phyloP scores from a whole-genome alignment of 2,888 invertebrate genomes.

The Zygaena filipendulae region DNA sequence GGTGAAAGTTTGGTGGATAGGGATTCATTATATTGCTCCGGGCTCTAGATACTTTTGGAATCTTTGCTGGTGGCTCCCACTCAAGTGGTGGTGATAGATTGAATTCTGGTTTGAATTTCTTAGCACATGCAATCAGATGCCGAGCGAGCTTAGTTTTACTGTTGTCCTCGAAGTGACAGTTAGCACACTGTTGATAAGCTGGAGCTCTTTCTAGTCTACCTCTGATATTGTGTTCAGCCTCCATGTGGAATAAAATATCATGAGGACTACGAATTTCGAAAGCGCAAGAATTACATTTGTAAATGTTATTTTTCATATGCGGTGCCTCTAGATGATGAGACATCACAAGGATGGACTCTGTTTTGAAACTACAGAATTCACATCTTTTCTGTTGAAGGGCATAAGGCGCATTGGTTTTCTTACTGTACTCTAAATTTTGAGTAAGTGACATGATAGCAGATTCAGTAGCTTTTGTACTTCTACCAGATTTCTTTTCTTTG shows the following conservation, averaged over 20 bases:
- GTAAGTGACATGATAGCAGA: constrained; percentile 86
- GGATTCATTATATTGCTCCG: constrained; percentile 49
- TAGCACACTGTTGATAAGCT: constrained; percentile 93
- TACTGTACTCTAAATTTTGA: constrained; percentile 88
- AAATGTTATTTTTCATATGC: constrained; percentile 89
- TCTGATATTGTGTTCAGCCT: constrained; percentile 88
- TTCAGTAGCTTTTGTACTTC: constrained; percentile 78
- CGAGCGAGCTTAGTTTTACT: constrained; percentile 91
- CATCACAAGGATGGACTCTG: constrained; percentile 88
- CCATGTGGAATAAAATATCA: constrained; percentile 94
- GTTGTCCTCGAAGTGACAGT: constrained; percentile 95
- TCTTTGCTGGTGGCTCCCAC: constrained; percentile 95
- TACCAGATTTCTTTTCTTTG: constrained; percentile 72
- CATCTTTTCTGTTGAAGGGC: constrained; percentile 84
- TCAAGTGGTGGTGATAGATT: constrained; percentile 90
- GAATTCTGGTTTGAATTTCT: constrained; percentile 90
- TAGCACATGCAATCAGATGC: constrained; percentile 89
- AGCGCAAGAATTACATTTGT: constrained; percentile 88
- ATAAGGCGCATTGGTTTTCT: constrained; percentile 88
- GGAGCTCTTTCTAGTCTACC: constrained; percentile 91
- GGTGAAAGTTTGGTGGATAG: constrained; percentile 57
- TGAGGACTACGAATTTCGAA: constrained; percentile 89
- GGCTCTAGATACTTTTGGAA: constrained; percentile 74
- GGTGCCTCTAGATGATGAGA: constrained; percentile 92
- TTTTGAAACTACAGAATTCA: constrained; percentile 91